Base-by-base conservation (phyloP, 1,140 invertebrate species). In the Dryas iulia region DNA sequence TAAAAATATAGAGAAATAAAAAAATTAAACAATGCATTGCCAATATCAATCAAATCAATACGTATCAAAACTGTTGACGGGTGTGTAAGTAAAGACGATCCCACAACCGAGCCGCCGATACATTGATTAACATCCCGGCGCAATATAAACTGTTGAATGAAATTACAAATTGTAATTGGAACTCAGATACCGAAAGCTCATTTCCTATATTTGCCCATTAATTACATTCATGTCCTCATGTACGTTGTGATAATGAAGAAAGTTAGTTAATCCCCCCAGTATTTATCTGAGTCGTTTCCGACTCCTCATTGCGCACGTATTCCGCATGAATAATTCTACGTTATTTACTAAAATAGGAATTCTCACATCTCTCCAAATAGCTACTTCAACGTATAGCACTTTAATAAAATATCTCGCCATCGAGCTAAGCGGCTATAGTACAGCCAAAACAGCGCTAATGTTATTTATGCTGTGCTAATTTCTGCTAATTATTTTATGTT, bases 261-360 rank as follows among this genome's bases (percentile, higher is more conserved):
- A 70, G 68, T 70, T 65, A 65, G 35, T 52, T 70, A 60, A 70
- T 65, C 62, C 62, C 60, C 24, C 47, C 68, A 65, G 57, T 64
- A 74, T 72, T 70, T 72, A 71, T 73, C 54, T 66, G 61, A 76
- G 66, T 72, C 62, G 70, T 59, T 76, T 76, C 71, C 69, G 64
- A 66, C 66, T 74, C 66, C 66, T 69, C 76, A 69, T 72, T 69
- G 66, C 35, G 57, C 52, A 71, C 57, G 65, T 59, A 70, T 63
- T 59, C 59, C 67, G 59, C 77, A 79, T 78, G 73, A 80, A 80
- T 80, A 78, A 80, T 78, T 76, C 69, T 58, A 59, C 31, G 66
- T 72, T 69, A 77, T 73, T 74, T 74, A 73, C 73, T 76, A 75
- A 69, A 58, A 65, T 47, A 65, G 24, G 24, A 65, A 65, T 65